Evolutionary conservation across 2,113 vertebrate genomes (phyloP), one percentile per base, ranked within the genome.

Genomic region (Scomber colias): DNA sequence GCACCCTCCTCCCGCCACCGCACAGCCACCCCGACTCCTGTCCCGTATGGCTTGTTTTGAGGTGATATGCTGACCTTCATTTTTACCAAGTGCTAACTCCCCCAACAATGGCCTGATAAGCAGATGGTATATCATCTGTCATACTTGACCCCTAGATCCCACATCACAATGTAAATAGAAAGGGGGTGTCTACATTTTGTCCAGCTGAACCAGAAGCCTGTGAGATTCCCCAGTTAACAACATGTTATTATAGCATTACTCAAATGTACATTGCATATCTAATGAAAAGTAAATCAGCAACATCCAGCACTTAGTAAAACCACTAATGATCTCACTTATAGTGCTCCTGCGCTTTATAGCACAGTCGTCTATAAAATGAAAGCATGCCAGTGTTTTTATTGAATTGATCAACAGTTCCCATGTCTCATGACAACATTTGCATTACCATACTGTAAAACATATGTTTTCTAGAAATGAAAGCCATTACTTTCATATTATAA

Each of bases 101-200:
- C 55, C 57, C 69, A 82, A 71, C 88, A 75, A 80, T 88, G 65
- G 35, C 79, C 91, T 87, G 92, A 95, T 95, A 93, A 94, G 90
- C 93, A 92, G 81, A 87, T 91, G 90, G 86, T 81, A 88, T 87
- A 84, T 71, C 91, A 89, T 95, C 81, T 88, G 92, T 94, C 92
- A 93, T 84, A 87, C 86, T 89, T 92, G 90, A 95, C 92, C 90
- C 80, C 82, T 46, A 77, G 78, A 91, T 92, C 79, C 65, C 53
- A 55, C 82, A 61, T 40, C 35, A 85, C 81, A 88, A 67, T 84
- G 86, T 85, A 87, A 90, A 92, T 88, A 77, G 79, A 85, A 48
- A 11, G 60, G 78, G 40, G 66, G 74, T 87, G 2, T 40, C 35
- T 40, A 40, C 35, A 40, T 92, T 85, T 81, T 77, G 74, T 86